phyloP scores from a whole-genome alignment of 2,113 vertebrate genomes.

The Natator depressus region DNA sequence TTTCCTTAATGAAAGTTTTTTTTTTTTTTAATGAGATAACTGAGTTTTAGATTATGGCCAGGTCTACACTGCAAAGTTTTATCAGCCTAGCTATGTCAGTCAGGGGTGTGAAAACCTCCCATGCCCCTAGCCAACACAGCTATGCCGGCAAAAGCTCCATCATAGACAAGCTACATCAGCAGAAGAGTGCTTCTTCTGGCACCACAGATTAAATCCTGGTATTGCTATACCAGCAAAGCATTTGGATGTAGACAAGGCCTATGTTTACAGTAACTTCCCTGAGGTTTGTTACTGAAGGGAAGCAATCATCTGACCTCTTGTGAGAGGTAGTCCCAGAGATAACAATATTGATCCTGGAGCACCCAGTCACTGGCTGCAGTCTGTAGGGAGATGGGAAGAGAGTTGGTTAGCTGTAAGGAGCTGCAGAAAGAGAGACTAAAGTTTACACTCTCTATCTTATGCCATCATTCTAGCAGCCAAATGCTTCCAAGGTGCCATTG shows the following conservation, averaged over 20 bases:
- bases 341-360: not conserved
- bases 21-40: conserved; percentile 23
- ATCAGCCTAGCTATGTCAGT: too few relatives aligned
- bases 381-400: not conserved
- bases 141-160: too few relatives aligned
- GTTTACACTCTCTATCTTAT: not conserved
- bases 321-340: not conserved
- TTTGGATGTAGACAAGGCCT: too few relatives aligned
- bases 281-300: not conserved
- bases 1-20: not conserved
- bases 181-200: too few relatives aligned
- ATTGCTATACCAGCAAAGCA: too few relatives aligned
- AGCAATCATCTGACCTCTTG: conserved; percentile 4
- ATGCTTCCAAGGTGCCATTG: not conserved
- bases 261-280: not conserved
- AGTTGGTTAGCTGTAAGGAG: not conserved
- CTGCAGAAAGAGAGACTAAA: not conserved
- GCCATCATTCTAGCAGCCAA: not conserved
- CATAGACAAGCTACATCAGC: too few relatives aligned
- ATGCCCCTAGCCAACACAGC: too few relatives aligned
- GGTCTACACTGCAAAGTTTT: too few relatives aligned
- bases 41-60: not conserved
- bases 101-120: too few relatives aligned
- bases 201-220: too few relatives aligned
- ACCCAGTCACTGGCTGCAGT: not conserved